Evolutionary conservation across 2,797 vertebrate species (phyloP).

Genomic region (Dermochelys coriacea): DNA sequence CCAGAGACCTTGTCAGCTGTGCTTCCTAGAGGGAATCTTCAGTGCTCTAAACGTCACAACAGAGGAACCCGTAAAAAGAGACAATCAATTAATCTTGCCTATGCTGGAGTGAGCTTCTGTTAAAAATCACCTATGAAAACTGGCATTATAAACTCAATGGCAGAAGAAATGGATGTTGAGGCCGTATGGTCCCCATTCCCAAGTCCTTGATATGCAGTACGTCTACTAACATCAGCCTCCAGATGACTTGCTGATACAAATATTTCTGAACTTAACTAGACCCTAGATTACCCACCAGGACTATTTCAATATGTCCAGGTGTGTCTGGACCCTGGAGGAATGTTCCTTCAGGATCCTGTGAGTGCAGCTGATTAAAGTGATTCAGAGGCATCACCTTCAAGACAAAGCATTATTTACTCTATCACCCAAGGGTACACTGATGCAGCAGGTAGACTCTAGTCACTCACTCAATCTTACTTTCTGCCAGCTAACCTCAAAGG

Average conservation of each 20-base stretch:
- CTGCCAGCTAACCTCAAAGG: too few species aligned
- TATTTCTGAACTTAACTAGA: neutral
- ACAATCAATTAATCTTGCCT: neutral
- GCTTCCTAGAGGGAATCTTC: neutral
- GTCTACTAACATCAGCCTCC: neutral
- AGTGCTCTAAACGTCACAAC: neutral
- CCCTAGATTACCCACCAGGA: too few species aligned
- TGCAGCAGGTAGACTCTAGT: too few species aligned
- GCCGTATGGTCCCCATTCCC: neutral
- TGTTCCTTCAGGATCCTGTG: too few species aligned
- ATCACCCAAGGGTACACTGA: too few species aligned
- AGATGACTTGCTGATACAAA: neutral
- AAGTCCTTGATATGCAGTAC: neutral
- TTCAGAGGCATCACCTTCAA: too few species aligned
- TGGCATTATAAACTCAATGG: neutral
- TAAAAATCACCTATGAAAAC: neutral
- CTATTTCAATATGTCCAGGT: too few species aligned
- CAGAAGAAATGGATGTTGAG: neutral
- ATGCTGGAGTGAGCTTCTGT: accelerated
- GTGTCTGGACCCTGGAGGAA: too few species aligned
- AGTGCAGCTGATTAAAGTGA: too few species aligned
- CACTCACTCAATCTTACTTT: too few species aligned
- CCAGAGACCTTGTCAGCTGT: neutral
- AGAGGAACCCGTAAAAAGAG: neutral
- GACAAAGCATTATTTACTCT: too few species aligned